Percentiles rank a stretch among this genome's conserved stretches.
phyloP scores from a whole-genome alignment of 2,797 vertebrate species.

The Ceryle rudis region DNA sequence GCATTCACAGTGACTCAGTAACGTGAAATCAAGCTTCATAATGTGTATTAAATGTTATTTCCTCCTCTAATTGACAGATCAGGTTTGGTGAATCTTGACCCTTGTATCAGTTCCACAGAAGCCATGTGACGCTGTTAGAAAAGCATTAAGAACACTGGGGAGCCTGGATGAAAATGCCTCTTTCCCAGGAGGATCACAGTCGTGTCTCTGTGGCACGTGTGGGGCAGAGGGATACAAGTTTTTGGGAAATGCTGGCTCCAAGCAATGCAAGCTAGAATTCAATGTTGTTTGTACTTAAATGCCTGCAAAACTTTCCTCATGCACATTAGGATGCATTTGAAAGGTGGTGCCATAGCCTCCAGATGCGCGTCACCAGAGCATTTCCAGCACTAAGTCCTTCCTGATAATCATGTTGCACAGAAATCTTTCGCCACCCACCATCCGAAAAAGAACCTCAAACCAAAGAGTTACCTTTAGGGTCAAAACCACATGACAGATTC shows the following conservation, averaged over 20 bases:
- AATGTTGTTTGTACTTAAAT: background rate
- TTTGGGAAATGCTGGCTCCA: background rate
- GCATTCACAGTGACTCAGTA: background rate
- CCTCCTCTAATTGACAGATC: background rate
- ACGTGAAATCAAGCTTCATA: conserved; percentile 19
- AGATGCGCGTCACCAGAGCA: background rate
- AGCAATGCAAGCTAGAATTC: background rate
- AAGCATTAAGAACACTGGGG: background rate
- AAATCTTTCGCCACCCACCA: background rate
- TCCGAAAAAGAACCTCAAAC: background rate
- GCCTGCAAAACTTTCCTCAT: background rate
- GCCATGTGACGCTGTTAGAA: background rate
- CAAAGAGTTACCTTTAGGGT: background rate
- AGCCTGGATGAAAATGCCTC: background rate
- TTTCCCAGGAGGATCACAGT: background rate
- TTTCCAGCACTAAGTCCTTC: background rate
- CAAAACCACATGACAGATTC: background rate
- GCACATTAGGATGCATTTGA: background rate
- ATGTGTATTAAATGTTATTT: conserved; percentile 14
- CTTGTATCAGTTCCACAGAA: background rate
- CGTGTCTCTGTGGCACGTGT: rapidly evolving
- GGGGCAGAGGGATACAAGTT: background rate
- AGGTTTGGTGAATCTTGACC: background rate
- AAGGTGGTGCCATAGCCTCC: background rate
- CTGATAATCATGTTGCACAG: rapidly evolving